phyloP scores from a whole-genome alignment of 1,140 invertebrate genomes.

The Drosophila virilis region DNA sequence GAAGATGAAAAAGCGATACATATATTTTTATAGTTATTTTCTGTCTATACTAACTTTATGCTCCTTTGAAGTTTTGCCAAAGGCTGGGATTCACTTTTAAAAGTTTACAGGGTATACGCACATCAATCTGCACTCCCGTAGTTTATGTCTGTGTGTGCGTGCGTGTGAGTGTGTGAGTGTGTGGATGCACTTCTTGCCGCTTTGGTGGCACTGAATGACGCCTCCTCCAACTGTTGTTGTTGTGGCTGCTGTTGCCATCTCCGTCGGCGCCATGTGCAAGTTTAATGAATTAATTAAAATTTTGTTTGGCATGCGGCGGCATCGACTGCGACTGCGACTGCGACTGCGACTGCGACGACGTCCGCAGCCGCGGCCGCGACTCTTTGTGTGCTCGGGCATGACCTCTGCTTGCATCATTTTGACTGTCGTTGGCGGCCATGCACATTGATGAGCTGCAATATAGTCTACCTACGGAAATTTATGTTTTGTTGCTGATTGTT shows the following conservation, averaged over 20 bases:
- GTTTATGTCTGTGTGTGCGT: conserved; percentile 2
- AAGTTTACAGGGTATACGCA: not conserved
- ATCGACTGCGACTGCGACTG: conserved; percentile 6
- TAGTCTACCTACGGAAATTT: conserved; percentile 65
- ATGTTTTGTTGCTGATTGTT: conserved; percentile 33
- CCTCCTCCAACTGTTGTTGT: conserved; percentile 28
- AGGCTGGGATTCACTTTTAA: no score
- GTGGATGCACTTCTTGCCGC: conserved; percentile 40
- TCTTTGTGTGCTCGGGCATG: conserved; percentile 38
- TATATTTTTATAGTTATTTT: not conserved
- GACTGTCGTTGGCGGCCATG: conserved; percentile 35
- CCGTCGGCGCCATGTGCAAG: conserved; percentile 63
- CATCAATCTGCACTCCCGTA: conserved; percentile 8
- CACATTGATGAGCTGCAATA: conserved; percentile 34
- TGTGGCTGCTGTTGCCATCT: conserved; percentile 15
- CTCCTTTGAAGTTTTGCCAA: no score
- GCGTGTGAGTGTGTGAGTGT: conserved; percentile 4
- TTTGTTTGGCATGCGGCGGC: conserved; percentile 37
- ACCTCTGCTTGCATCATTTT: conserved; percentile 58
- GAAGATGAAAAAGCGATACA: not conserved
- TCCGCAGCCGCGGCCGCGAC: conserved; percentile 14
- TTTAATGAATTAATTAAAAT: conserved; percentile 79
- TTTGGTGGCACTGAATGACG: conserved; percentile 20
- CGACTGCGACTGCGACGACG: not conserved
- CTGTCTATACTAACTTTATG: no score